Percentiles rank a stretch among this genome's conserved stretches.
phyloP scores from a whole-genome alignment of 1,140 invertebrate species.

The Yoshiicerus persimilis region DNA sequence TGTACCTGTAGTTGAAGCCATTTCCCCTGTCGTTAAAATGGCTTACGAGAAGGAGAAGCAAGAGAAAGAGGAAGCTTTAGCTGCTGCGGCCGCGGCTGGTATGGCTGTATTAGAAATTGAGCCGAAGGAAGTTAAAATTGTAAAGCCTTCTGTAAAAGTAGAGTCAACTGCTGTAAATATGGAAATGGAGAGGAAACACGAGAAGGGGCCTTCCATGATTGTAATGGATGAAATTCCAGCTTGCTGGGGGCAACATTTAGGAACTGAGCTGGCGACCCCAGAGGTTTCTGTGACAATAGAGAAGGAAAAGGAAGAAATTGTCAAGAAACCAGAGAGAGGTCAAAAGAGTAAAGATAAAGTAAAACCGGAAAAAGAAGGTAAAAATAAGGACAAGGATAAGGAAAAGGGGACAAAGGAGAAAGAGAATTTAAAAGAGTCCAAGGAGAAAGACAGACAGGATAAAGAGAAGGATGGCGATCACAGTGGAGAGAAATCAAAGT shows the following conservation, averaged over 20 bases:
- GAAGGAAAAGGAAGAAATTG: not conserved
- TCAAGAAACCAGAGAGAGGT: slow-evolving; percentile 26
- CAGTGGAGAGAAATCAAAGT: slow-evolving; percentile 22
- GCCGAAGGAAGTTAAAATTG: slow-evolving; percentile 19
- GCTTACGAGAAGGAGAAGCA: slow-evolving; percentile 27
- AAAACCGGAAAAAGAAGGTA: slow-evolving; percentile 51
- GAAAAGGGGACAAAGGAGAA: slow-evolving; percentile 53
- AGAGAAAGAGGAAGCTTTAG: slow-evolving; percentile 8
- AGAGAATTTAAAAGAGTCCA: slow-evolving; percentile 55
- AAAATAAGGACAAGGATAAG: slow-evolving; percentile 53
- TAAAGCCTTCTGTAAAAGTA: slow-evolving; percentile 12
- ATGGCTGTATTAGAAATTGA: slow-evolving; percentile 31
- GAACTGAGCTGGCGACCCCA: not conserved
- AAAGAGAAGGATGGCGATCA: not conserved
- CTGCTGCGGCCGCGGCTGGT: not conserved
- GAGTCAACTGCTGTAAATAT: not conserved
- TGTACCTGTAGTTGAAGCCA: slow-evolving; percentile 37
- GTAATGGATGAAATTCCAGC: slow-evolving; percentile 8
- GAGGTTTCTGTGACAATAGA: not conserved
- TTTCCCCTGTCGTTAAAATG: slow-evolving; percentile 47
- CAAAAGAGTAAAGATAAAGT: slow-evolving; percentile 15
- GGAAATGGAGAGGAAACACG: not conserved
- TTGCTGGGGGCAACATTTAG: not conserved
- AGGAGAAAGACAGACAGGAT: slow-evolving; percentile 29
- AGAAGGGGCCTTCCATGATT: slow-evolving; percentile 9